Evolutionary conservation across 2,113 vertebrate genomes (phyloP).

Genomic region (Notiomystis cincta): DNA sequence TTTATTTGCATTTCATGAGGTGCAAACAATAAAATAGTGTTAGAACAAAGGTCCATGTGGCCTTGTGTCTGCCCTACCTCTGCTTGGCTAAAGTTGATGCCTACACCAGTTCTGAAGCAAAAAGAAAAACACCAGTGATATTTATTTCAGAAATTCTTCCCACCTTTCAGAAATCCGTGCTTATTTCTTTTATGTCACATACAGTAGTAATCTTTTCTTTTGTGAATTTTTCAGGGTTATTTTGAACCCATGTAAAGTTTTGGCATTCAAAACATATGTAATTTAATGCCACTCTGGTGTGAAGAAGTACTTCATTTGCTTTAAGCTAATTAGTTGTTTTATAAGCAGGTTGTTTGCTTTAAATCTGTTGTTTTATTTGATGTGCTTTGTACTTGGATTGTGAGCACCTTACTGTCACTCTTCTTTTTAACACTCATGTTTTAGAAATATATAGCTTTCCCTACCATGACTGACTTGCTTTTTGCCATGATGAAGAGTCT

Average conservation of each 20-base stretch:
- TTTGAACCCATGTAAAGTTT: not conserved
- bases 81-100: accelerated
- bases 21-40: not conserved
- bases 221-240: not conserved
- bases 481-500: not conserved
- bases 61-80: not conserved
- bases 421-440: not conserved
- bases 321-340: not conserved
- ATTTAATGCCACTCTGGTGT: not conserved
- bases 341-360: not conserved
- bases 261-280: not conserved
- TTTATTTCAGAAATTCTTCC: not conserved
- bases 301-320: not conserved
- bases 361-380: not conserved
- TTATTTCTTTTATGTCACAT: not conserved
- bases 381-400: not conserved
- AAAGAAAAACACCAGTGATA: not conserved
- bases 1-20: not conserved
- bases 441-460: not conserved
- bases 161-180: not conserved
- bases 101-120: not conserved
- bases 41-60: not conserved
- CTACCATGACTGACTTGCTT: not conserved
- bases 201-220: not conserved
- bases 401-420: not conserved